These are phyloP conservation scores for rat (Rattus norvegicus) DNA, from an alignment of 2,113 vertebrate genomes.

Conservation along the genomic window DNA sequence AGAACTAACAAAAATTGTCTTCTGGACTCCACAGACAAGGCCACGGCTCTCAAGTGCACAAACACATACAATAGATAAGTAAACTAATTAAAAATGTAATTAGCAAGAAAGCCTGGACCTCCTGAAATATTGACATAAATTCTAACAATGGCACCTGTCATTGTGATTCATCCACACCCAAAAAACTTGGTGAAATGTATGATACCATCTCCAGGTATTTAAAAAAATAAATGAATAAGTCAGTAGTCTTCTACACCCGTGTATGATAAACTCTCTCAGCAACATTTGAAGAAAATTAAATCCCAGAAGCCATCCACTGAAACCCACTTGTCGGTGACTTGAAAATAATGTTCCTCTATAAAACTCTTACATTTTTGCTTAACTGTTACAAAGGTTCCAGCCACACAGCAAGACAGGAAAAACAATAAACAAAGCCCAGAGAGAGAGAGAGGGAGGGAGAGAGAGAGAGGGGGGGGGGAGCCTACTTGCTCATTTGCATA, in stretches of 20 bases:
- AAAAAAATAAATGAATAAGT: background rate
- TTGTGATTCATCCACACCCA: background rate
- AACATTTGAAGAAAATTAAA: background rate
- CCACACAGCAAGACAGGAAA: background rate
- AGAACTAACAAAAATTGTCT: background rate
- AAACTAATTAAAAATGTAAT: background rate
- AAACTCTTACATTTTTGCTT: too few relatives aligned
- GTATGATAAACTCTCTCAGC: background rate
- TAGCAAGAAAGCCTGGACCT: background rate
- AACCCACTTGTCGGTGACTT: background rate
- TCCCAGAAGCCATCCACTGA: background rate
- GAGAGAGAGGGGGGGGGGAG: background rate
- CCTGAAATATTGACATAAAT: background rate
- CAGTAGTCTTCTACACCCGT: background rate
- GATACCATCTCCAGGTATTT: background rate
- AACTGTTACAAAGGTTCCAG: background rate
- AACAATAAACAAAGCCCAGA: background rate
- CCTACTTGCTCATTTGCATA: background rate
- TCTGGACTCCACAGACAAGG: background rate
- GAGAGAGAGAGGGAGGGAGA: background rate
- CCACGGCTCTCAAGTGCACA: background rate
- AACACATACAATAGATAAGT: background rate
- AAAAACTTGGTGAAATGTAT: background rate
- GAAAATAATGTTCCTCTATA: background rate
- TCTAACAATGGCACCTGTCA: accelerated